Percentiles rank a stretch among this genome's conserved stretches.
phyloP scores from a whole-genome alignment of 2,797 vertebrate species.

The Onychomys arenicola region DNA sequence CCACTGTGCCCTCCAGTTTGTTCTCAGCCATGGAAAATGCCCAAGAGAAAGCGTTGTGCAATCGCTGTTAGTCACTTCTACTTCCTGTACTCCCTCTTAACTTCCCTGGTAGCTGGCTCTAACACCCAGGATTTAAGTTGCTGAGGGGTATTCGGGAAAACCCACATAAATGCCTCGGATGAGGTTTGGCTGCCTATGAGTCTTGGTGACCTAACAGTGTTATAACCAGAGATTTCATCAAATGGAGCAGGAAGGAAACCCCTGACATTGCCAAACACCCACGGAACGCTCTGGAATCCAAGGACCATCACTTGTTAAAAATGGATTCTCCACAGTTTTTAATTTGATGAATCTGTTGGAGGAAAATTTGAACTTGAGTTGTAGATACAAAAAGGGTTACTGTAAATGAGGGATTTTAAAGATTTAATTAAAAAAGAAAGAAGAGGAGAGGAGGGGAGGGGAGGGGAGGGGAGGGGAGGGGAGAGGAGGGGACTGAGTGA shows the following conservation, averaged over 20 bases:
- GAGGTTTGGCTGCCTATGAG: conserved; percentile 73
- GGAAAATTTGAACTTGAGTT: conserved; percentile 15
- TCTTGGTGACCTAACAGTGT: conserved; percentile 74
- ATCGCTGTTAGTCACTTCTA: conserved; percentile 74
- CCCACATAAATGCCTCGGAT: conserved; percentile 79
- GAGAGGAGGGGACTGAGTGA: neutral
- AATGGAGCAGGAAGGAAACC: conserved; percentile 77
- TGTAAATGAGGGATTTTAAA: conserved; percentile 18
- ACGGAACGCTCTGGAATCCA: conserved; percentile 31
- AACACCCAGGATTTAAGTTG: conserved; percentile 68
- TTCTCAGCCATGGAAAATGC: conserved; percentile 74
- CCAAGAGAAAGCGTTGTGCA: conserved; percentile 69
- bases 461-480: no score
- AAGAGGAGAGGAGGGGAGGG: neutral
- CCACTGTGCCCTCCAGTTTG: neutral
- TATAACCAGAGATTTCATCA: conserved; percentile 72
- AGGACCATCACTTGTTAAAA: conserved; percentile 22
- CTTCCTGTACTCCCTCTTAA: conserved; percentile 76
- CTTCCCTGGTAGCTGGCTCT: conserved; percentile 77
- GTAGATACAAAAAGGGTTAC: neutral
- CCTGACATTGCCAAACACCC: conserved; percentile 71
- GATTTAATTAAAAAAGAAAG: neutral
- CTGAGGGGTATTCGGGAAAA: conserved; percentile 80
- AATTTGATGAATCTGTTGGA: conserved; percentile 7
- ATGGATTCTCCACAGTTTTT: conserved; percentile 70